Evolutionary conservation across 2,888 invertebrate species (phyloP).

Genomic region (Odontocerum albicorne): DNA sequence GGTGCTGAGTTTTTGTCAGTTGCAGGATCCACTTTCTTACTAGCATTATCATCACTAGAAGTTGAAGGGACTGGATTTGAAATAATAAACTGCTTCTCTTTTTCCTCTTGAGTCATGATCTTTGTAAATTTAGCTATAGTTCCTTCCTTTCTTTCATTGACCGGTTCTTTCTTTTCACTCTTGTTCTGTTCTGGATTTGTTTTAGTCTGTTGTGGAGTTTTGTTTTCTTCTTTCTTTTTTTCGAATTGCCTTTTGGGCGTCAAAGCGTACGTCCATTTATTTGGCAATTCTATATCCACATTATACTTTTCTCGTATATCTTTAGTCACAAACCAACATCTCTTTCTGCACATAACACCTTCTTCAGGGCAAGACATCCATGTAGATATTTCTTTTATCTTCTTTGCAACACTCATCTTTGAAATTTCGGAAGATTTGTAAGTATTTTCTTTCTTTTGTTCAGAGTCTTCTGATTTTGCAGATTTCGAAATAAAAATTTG

Average conservation of each 20-base stretch:
- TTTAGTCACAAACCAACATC: constrained; percentile 67
- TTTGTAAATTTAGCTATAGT: constrained; percentile 44
- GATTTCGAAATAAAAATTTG: constrained; percentile 57
- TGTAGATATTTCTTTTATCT: constrained; percentile 62
- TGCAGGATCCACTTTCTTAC: not conserved
- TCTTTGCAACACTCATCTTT: constrained; percentile 50
- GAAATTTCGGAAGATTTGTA: constrained; percentile 39
- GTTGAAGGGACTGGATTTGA: constrained; percentile 1
- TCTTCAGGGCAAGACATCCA: constrained; percentile 61
- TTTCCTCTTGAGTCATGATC: constrained; percentile 41
- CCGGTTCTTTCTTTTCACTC: constrained; percentile 5
- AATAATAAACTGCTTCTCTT: constrained; percentile 38
- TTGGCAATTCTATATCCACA: constrained; percentile 54
- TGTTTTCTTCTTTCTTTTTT: constrained; percentile 16
- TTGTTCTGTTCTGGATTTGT: not conserved
- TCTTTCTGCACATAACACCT: constrained; percentile 55
- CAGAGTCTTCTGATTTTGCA: constrained; percentile 40
- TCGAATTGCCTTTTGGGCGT: constrained; percentile 38
- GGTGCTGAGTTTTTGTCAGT: not conserved
- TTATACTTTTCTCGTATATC: constrained; percentile 58
- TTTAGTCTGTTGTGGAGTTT: constrained; percentile 8
- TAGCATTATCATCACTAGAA: constrained; percentile 2
- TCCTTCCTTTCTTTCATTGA: constrained; percentile 32
- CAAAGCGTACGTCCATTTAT: constrained; percentile 58
- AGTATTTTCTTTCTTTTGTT: constrained; percentile 29